Conservation (phyloP, 2,113 vertebrate species). For the Sula dactylatra region DNA sequence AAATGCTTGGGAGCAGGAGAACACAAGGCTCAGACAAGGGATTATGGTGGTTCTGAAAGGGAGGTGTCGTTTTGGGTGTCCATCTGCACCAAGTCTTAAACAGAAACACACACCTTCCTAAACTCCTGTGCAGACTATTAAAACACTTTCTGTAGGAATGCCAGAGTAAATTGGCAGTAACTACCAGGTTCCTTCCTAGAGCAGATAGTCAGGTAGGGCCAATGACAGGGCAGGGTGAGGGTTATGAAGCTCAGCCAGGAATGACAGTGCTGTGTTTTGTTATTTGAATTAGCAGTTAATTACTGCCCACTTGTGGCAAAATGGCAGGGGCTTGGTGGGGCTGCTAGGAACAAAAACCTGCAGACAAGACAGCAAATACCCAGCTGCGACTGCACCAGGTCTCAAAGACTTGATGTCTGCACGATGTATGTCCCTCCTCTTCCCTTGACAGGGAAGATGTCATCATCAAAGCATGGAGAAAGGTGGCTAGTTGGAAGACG, state of each 20-base stretch:
- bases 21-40: neutral
- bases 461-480: neutral
- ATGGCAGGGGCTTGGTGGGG: neutral
- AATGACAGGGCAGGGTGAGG: neutral
- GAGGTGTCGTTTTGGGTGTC: neutral
- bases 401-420: fast-evolving
- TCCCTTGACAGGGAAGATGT: neutral
- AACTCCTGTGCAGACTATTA: fast-evolving
- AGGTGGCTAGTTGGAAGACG: neutral
- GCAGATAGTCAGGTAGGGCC: neutral
- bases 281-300: neutral
- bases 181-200: neutral
- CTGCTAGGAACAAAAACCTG: neutral
- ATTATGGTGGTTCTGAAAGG: neutral
- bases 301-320: slow-evolving; percentile 20
- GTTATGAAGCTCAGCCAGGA: neutral
- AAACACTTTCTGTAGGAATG: neutral
- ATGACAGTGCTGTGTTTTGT: neutral
- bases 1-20: neutral
- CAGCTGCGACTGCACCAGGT: neutral
- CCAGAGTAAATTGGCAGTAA: fast-evolving
- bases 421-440: neutral
- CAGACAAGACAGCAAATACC: neutral
- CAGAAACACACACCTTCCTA: neutral
- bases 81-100: neutral